Evolutionary conservation across 2,797 vertebrate species (phyloP).

Genomic region (Sebastes itinus): DNA sequence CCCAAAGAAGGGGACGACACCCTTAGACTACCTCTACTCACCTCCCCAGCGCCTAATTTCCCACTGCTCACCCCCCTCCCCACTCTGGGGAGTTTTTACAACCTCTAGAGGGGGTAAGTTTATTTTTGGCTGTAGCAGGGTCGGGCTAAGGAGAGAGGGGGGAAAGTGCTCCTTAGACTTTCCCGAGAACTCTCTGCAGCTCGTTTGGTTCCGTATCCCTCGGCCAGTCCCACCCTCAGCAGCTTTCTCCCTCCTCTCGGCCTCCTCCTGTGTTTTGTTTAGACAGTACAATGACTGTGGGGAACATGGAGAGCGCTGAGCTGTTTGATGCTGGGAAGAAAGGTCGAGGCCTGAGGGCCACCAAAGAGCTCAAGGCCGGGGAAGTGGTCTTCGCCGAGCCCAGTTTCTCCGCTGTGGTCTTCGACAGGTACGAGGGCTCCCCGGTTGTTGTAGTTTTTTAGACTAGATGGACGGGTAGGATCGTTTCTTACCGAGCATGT

Average conservation of each 20-base stretch:
- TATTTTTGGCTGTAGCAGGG: slow-evolving; percentile 81
- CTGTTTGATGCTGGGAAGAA: slow-evolving; percentile 87
- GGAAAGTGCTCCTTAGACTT: slow-evolving; percentile 50
- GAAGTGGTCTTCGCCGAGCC: slow-evolving; percentile 93
- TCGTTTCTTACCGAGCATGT: background rate
- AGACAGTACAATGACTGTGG: slow-evolving; percentile 77
- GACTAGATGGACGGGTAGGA: background rate
- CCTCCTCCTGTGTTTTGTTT: slow-evolving; percentile 29
- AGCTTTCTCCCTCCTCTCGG: slow-evolving; percentile 27
- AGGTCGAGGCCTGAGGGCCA: slow-evolving; percentile 90
- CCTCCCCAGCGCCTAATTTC: background rate
- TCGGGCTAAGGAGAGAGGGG: slow-evolving; percentile 50
- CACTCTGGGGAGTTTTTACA: slow-evolving; percentile 48
- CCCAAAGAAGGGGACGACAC: slow-evolving; percentile 73
- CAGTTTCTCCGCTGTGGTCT: slow-evolving; percentile 92
- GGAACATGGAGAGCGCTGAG: slow-evolving; percentile 88
- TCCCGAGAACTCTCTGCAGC: slow-evolving; percentile 22
- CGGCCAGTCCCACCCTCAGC: slow-evolving; percentile 27
- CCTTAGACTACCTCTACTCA: background rate
- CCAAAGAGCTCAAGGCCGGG: slow-evolving; percentile 84
- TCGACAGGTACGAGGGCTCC: slow-evolving; percentile 87
- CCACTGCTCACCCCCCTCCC: slow-evolving; percentile 12
- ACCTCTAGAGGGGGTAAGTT: slow-evolving; percentile 63
- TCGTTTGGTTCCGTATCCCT: slow-evolving; percentile 4
- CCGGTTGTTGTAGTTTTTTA: background rate